Percentiles rank a stretch among this genome's conserved stretches.
Conservation (phyloP, 2,888 invertebrate genomes). For the Lepidochitona cinerea region DNA sequence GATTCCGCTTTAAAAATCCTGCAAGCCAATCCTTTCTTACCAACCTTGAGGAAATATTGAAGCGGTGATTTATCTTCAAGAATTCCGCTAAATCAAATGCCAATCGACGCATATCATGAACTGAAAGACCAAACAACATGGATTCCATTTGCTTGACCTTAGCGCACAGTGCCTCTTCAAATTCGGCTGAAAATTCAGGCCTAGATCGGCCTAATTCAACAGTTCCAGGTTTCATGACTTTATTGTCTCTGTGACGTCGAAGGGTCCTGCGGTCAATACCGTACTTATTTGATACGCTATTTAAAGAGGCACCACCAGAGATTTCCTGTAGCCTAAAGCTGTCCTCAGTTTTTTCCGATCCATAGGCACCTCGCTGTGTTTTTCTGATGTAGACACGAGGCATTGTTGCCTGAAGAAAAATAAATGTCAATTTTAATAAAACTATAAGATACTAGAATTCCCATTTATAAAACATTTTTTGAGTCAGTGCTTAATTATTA, state of each 20-base stretch:
- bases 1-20: constrained; percentile 22
- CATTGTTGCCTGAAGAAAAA: too few relatives aligned
- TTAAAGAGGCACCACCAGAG: background rate
- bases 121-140: constrained; percentile 19
- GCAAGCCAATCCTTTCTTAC: constrained; percentile 35
- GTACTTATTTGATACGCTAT: background rate
- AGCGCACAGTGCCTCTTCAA: background rate
- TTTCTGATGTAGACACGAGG: too few relatives aligned
- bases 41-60: constrained; percentile 26
- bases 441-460: too few relatives aligned
- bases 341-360: too few relatives aligned
- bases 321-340: background rate
- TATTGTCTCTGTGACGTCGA: background rate
- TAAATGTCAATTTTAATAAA: too few relatives aligned
- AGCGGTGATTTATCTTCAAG: constrained; percentile 12
- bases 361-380: too few relatives aligned
- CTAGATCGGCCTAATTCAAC: background rate
- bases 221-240: background rate
- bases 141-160: constrained; percentile 24
- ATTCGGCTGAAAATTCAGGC: background rate
- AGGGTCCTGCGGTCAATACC: background rate
- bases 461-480: too few relatives aligned
- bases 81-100: constrained; percentile 32
- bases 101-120: constrained; percentile 18
- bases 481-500: too few relatives aligned